A percentile compares a stretch with the other conserved stretches of the same genome.
These are phyloP conservation scores for Pollenia griseotomentosa DNA, from an alignment of 2,888 invertebrate species.

Conservation along the genomic window DNA sequence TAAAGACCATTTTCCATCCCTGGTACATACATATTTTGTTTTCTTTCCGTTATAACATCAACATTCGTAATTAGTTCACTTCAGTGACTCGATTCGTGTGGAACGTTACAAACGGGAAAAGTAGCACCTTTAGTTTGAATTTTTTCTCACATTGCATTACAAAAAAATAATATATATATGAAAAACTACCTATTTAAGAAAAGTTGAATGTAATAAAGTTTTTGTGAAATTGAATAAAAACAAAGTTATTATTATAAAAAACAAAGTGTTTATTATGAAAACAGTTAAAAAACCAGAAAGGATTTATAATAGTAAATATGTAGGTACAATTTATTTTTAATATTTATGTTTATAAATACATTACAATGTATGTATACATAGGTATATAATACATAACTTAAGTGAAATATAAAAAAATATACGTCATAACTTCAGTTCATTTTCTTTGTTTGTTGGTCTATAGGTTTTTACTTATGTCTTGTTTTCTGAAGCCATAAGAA, in stretches of 20 bases:
- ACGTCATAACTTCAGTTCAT: slow-evolving; percentile 3
- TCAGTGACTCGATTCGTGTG: slow-evolving; percentile 78
- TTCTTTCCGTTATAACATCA: slow-evolving; percentile 33
- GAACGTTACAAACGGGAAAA: slow-evolving; percentile 75
- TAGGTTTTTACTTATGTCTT: neutral
- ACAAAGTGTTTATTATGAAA: slow-evolving; percentile 10
- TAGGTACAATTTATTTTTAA: neutral
- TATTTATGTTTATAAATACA: too few species aligned
- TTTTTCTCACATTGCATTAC: slow-evolving; percentile 10
- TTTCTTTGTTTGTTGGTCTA: slow-evolving; percentile 30
- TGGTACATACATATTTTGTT: neutral
- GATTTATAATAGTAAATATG: slow-evolving; percentile 12
- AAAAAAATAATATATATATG: neutral
- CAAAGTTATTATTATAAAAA: slow-evolving; percentile 11
- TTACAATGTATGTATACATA: neutral
- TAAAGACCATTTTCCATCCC: too few species aligned
- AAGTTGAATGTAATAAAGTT: slow-evolving; percentile 22
- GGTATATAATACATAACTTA: neutral
- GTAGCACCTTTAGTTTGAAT: slow-evolving; percentile 59
- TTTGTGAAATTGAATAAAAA: slow-evolving; percentile 53
- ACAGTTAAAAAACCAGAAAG: neutral
- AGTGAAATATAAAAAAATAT: neutral
- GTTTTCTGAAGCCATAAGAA: too few species aligned
- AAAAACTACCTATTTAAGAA: slow-evolving; percentile 12
- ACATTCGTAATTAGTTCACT: slow-evolving; percentile 75